A percentile compares a stretch with the other conserved stretches of the same genome.
Conservation (phyloP, 64 coral and sea anemone species). For the Stichodactyla mertensii region DNA sequence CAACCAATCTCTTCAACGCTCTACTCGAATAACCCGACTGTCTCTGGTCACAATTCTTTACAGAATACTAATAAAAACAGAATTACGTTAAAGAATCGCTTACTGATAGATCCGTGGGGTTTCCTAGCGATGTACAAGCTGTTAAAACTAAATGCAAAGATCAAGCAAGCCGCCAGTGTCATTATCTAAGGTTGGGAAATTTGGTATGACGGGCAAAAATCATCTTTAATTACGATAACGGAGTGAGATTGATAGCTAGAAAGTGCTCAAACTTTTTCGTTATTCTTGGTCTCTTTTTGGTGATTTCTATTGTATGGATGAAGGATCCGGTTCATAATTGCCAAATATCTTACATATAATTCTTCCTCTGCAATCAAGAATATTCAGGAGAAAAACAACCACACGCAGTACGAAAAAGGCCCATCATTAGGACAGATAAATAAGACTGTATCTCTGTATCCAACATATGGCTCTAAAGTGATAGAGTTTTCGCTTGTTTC, state of each 20-base stretch:
- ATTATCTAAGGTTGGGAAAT: background rate
- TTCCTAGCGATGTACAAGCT: background rate
- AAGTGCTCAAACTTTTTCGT: background rate
- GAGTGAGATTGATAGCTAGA: background rate
- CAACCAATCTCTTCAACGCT: too few relatives aligned
- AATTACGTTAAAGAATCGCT: background rate
- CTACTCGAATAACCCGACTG: too few relatives aligned
- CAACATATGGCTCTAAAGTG: too few relatives aligned
- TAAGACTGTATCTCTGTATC: too few relatives aligned
- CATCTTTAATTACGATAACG: constrained; percentile 5
- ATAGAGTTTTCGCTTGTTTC: too few relatives aligned
- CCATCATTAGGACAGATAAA: too few relatives aligned
- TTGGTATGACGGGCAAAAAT: background rate
- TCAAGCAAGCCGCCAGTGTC: background rate
- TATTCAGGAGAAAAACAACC: too few relatives aligned
- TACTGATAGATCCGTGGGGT: background rate
- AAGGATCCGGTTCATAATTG: background rate
- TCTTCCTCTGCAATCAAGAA: too few relatives aligned
- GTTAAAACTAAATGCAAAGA: background rate
- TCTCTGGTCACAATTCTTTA: background rate
- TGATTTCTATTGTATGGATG: background rate
- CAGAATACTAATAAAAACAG: background rate
- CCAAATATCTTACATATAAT: too few relatives aligned
- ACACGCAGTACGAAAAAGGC: too few relatives aligned
- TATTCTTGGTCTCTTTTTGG: background rate